phyloP scores from a whole-genome alignment of 2,113 vertebrate genomes.

The Balaeniceps rex region DNA sequence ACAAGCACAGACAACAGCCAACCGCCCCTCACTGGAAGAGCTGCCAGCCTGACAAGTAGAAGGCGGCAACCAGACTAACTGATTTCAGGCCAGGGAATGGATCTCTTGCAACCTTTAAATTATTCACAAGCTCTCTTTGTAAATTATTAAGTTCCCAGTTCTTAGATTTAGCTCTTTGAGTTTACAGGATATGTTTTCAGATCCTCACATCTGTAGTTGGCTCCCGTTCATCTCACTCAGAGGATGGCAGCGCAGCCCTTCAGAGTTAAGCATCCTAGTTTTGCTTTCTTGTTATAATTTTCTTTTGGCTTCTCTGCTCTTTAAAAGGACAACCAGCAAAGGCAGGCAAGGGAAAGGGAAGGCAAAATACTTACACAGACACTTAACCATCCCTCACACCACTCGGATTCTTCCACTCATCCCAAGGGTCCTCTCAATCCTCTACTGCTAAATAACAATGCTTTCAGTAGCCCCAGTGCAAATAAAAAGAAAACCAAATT shows the following conservation, averaged over 20 bases:
- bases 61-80: background rate
- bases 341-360: background rate
- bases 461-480: background rate
- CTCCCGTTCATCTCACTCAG: background rate
- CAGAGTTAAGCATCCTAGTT: background rate
- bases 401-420: background rate
- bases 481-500: background rate
- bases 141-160: constrained; percentile 50
- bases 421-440: background rate
- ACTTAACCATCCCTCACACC: background rate
- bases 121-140: background rate
- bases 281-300: background rate
- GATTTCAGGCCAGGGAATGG: background rate
- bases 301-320: background rate
- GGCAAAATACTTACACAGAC: background rate
- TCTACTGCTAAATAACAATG: background rate
- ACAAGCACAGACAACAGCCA: background rate
- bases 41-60: background rate
- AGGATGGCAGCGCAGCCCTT: background rate
- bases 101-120: constrained; percentile 1
- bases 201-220: background rate
- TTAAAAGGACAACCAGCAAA: background rate
- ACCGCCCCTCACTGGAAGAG: background rate
- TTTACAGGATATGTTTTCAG: constrained; percentile 3
- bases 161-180: constrained; percentile 34